phyloP scores from a whole-genome alignment of 2,113 vertebrate genomes.

The Carassius auratus region DNA sequence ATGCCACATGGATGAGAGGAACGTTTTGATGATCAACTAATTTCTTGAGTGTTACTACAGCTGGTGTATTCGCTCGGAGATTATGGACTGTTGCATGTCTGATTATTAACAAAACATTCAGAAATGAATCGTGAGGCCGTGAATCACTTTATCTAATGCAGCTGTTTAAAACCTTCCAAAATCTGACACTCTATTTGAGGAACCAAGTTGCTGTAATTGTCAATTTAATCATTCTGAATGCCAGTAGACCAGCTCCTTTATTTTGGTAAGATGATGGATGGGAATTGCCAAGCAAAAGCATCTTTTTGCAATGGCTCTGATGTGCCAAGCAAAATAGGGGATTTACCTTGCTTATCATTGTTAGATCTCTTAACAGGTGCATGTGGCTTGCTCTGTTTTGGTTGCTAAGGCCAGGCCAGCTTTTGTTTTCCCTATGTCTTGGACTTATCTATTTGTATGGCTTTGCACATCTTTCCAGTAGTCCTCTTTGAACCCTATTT shows the following conservation, averaged over 20 bases:
- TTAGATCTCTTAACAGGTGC: neutral
- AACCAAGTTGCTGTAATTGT: conserved; percentile 42
- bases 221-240: conserved; percentile 6
- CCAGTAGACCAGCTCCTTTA: conserved; percentile 26
- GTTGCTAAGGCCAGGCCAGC: neutral
- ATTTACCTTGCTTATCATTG: conserved; percentile 31
- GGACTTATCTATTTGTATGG: neutral
- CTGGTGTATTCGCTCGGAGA: conserved; percentile 23
- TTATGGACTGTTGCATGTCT: conserved; percentile 27
- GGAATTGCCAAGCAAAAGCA: conserved; percentile 36
- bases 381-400: neutral
- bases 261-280: conserved; percentile 49
- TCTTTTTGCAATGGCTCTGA: conserved; percentile 1
- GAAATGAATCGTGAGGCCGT: conserved; percentile 16
- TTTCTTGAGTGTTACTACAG: conserved; percentile 41
- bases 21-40: conserved; percentile 25
- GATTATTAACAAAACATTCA: conserved; percentile 51
- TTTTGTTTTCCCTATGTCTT: neutral
- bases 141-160: conserved; percentile 35
- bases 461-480: conserved; percentile 36
- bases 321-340: conserved; percentile 14
- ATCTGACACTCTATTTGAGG: conserved; percentile 12
- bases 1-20: conserved; percentile 23
- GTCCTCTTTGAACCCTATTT: conserved; percentile 35
- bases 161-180: conserved; percentile 38